Conservation (phyloP, 2,888 invertebrate genomes). For the Tetragnatha montana region DNA sequence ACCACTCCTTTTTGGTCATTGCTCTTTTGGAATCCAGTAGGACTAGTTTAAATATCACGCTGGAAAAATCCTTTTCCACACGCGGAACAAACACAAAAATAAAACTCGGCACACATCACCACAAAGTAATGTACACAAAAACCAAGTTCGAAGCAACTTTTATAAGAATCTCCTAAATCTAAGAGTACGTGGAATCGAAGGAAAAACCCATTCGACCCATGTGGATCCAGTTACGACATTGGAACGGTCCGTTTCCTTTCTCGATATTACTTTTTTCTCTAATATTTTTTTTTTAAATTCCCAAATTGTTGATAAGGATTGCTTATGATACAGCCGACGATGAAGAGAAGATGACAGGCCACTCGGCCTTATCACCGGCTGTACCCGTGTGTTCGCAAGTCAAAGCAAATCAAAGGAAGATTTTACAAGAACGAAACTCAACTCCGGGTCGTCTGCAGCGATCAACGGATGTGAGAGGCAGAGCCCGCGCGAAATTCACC, state of each 20-base stretch:
- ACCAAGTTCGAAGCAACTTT: background rate
- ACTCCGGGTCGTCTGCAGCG: background rate
- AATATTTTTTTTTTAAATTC: background rate
- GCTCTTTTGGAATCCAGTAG: slow-evolving; percentile 55
- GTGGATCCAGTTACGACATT: slow-evolving; percentile 1
- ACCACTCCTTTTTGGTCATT: slow-evolving; percentile 68
- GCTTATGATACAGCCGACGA: background rate
- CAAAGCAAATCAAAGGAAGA: background rate
- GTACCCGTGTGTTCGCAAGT: slow-evolving; percentile 22
- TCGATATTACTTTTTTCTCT: slow-evolving; percentile 3
- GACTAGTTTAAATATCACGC: slow-evolving; percentile 20
- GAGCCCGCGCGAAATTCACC: slow-evolving; percentile 23
- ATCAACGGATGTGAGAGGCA: slow-evolving; percentile 17
- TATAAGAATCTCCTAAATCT: background rate
- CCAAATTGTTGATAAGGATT: background rate
- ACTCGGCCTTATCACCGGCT: background rate
- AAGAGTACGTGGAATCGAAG: background rate
- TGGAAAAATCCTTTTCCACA: slow-evolving; percentile 21
- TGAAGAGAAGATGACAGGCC: slow-evolving; percentile 8
- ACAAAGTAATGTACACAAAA: background rate
- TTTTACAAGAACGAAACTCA: background rate
- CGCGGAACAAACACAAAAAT: slow-evolving; percentile 3
- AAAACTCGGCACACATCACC: slow-evolving; percentile 3
- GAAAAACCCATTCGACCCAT: slow-evolving; percentile 11
- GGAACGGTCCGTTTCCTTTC: slow-evolving; percentile 9